phyloP scores from a whole-genome alignment of 1,140 invertebrate genomes.

The Drosophila rufa region DNA sequence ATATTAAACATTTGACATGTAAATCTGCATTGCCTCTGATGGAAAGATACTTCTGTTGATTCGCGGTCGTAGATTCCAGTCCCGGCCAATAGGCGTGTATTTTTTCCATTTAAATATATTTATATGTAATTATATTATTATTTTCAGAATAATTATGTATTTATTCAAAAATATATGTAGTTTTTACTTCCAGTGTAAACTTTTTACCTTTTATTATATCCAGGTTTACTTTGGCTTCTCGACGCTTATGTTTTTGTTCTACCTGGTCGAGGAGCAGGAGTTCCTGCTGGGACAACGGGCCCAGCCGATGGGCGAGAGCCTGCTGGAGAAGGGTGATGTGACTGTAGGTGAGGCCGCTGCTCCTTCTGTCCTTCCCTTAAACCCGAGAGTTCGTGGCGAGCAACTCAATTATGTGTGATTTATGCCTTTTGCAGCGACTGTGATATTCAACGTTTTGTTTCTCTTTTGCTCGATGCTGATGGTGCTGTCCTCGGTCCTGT shows the following conservation, averaged over 20 bases:
- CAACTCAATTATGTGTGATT: slow-evolving; percentile 51
- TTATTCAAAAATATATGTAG: neutral
- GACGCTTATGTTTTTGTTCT: slow-evolving; percentile 70
- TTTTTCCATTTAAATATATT: too few relatives aligned
- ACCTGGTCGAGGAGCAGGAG: slow-evolving; percentile 71
- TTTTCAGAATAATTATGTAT: neutral
- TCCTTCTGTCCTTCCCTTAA: neutral
- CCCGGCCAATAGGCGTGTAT: too few relatives aligned
- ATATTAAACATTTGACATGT: too few relatives aligned
- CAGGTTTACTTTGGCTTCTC: slow-evolving; percentile 78
- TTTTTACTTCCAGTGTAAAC: neutral
- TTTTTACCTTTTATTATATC: slow-evolving; percentile 8
- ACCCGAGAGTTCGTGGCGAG: neutral
- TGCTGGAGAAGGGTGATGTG: slow-evolving; percentile 75
- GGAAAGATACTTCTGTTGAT: too few relatives aligned
- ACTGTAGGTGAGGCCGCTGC: slow-evolving; percentile 59
- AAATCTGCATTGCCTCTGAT: too few relatives aligned
- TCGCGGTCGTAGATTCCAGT: too few relatives aligned
- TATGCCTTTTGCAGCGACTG: slow-evolving; percentile 70
- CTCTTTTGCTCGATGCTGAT: slow-evolving; percentile 77
- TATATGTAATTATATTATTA: too few relatives aligned
- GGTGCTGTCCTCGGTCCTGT: slow-evolving; percentile 62
- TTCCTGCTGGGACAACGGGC: slow-evolving; percentile 61
- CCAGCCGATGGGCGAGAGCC: slow-evolving; percentile 65
- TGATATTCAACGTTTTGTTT: slow-evolving; percentile 82